A percentile compares a stretch with the other conserved stretches of the same genome.
Conservation (phyloP, 2,888 invertebrate species). For the Drosophila macrospina region DNA sequence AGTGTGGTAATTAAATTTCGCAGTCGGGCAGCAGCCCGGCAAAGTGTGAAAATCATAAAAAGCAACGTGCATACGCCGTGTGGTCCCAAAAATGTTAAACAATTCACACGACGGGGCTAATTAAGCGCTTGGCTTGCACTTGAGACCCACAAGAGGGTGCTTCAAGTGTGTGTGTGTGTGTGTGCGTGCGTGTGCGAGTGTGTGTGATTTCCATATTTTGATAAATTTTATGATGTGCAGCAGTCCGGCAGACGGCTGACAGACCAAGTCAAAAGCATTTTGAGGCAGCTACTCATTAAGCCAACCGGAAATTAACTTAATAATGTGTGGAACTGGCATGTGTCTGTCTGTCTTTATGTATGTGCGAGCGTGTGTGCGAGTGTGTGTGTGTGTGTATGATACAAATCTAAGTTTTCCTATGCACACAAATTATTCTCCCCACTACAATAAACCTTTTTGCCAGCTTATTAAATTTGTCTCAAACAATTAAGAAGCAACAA, state of each 20-base stretch:
- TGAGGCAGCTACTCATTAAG: conserved; percentile 54
- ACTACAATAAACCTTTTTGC: neutral
- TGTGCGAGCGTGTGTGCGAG: neutral
- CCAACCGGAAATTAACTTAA: conserved; percentile 72
- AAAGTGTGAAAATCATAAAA: conserved; percentile 77
- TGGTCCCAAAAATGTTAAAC: conserved; percentile 76
- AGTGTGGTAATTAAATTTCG: conserved; percentile 73
- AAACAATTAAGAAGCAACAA: neutral
- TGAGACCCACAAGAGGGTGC: conserved; percentile 64
- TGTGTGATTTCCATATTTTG: conserved; percentile 72
- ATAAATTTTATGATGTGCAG: conserved; percentile 74
- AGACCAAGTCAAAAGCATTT: conserved; percentile 44
- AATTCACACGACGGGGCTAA: conserved; percentile 76
- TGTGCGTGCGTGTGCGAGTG: conserved; percentile 24
- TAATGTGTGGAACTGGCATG: conserved; percentile 53
- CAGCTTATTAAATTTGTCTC: neutral
- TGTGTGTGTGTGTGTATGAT: conserved; percentile 11
- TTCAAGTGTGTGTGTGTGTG: conserved; percentile 21
- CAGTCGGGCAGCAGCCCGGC: conserved; percentile 57
- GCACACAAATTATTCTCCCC: conserved; percentile 2
- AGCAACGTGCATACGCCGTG: conserved; percentile 73
- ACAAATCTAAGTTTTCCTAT: conserved; percentile 10
- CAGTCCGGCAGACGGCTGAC: conserved; percentile 44
- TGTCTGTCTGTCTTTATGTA: conserved; percentile 17
- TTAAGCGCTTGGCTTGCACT: conserved; percentile 72